Base-by-base conservation (phyloP, 2,113 vertebrate species). In the Hipposideros armiger region DNA sequence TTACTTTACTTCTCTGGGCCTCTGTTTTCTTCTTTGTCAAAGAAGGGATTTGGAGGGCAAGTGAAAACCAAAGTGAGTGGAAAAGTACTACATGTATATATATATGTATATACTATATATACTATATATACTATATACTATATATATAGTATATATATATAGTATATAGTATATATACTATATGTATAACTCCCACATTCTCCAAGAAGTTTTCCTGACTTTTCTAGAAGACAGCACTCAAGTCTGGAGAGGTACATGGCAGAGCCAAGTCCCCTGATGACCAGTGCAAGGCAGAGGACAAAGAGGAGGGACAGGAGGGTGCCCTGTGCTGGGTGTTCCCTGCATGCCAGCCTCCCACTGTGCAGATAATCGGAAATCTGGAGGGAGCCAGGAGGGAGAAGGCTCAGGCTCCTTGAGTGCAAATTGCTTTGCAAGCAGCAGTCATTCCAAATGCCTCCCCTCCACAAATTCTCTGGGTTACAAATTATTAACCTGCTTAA, bases 401-500 rank as follows among this genome's bases (percentile, higher is more conserved):
- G 22, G 30, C 14, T 52, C 32, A 32, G 62, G 9, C 16, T 80
- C 40, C 13, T 0, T 9, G 3, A 58, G 62, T 10, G 4, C 86
- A 45, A 58, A 11, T 0, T n/a, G 36, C 14, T 22, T 4, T 6
- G 45, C 22, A 26, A 45, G 22, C 62, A 70, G 24, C 14, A 58
- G 22, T 72, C 47, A 52, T 42, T 88, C 30, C 82, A 45, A 81
- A 94, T 52, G 30, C 76, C 42, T 67, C 76, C 84, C 62, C 7
- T 3, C 15, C 54, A 40, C 62, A 60, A 47, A 60, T 84, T 13
- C 47, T 26, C 74, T 74, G n/a, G 40, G 24, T 4, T 73, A 58
- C 69, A 80, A 94, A 97, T 93, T 26, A 97, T 96, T 97, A 97
- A 95, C 87, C 74, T 52, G 45, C 42, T 69, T 84, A 62, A 88